Conservation (phyloP, 2,113 vertebrate species). For the Macaca fascicularis region T2T-MFA8v1.1 NC_088375.1:166554501-166555000, state of each 20-base stretch:
- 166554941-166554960: neutral
- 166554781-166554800: neutral
- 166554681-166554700: neutral
- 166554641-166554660: neutral
- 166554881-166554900: neutral
- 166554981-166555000: neutral
- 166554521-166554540: too few species aligned
- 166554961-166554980: neutral
- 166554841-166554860: neutral
- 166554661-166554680: neutral
- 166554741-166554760: neutral
- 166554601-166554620: neutral
- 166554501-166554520: neutral
- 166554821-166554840: neutral
- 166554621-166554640: neutral
- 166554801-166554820: neutral
- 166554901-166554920: neutral
- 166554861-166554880: neutral
- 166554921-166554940: neutral
- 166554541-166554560: neutral
- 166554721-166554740: neutral
- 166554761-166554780: neutral
- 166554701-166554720: neutral
- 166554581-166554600: neutral
- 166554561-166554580: neutral